Conservation (phyloP, 2,113 vertebrate species). For the Tetrax tetrax region DNA sequence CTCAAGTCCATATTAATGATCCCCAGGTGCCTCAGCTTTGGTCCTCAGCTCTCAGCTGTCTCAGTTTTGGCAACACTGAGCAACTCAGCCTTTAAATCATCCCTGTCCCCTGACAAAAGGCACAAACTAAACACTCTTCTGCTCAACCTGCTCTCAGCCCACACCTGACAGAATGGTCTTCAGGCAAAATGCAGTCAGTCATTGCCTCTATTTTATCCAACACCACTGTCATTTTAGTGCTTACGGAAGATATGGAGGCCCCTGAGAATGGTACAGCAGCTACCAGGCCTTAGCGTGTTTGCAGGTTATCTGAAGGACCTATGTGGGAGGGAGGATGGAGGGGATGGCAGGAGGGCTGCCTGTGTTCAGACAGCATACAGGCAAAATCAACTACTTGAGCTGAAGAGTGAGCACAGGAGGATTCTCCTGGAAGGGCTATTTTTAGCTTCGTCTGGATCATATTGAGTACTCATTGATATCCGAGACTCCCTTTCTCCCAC, state of each 20-base stretch:
- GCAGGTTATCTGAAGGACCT: not conserved
- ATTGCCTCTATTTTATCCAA: not conserved
- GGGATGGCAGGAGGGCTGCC: not conserved
- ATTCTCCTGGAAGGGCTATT: not conserved
- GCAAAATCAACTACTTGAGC: not conserved
- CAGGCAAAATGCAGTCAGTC: not conserved
- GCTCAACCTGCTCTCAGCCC: not conserved
- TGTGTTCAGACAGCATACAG: not conserved
- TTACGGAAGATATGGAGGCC: not conserved
- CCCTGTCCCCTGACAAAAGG: not conserved
- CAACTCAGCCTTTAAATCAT: not conserved
- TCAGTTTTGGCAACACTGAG: not conserved
- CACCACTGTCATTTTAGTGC: not conserved
- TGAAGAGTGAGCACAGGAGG: not conserved
- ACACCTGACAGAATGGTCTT: not conserved
- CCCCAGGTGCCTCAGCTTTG: not conserved
- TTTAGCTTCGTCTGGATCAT: conserved; percentile 1
- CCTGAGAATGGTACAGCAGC: not conserved
- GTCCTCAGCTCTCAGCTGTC: not conserved
- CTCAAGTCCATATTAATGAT: not conserved
- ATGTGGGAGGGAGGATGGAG: not conserved
- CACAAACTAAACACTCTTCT: not conserved
- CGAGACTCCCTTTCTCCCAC: not conserved
- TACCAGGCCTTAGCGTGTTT: not conserved
- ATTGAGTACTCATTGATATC: not conserved